phyloP scores from a whole-genome alignment of 2,888 invertebrate species.

The Thysanoteuthis rhombus region DNA sequence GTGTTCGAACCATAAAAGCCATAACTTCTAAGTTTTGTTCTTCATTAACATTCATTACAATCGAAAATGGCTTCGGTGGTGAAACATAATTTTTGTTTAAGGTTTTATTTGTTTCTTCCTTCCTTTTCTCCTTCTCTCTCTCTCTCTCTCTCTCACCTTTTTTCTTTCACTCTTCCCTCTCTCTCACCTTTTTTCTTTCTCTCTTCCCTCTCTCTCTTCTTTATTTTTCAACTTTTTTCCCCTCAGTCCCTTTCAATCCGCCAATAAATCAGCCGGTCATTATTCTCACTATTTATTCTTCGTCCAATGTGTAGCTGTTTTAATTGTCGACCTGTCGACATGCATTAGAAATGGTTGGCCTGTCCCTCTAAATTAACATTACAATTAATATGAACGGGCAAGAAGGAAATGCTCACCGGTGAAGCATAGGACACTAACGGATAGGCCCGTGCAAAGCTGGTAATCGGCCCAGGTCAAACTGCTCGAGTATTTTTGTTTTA shows the following conservation, averaged over 20 bases:
- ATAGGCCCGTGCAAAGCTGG: too few relatives aligned
- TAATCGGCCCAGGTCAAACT: too few relatives aligned
- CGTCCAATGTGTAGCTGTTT: not conserved
- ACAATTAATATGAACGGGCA: not conserved
- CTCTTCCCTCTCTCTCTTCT: too few relatives aligned
- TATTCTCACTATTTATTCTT: not conserved
- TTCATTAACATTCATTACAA: too few relatives aligned
- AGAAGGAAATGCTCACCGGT: not conserved
- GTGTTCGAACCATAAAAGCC: too few relatives aligned
- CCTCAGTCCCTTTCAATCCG: not conserved
- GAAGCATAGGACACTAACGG: not conserved
- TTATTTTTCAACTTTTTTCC: not conserved
- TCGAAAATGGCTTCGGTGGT: too few relatives aligned
- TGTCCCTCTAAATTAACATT: not conserved
- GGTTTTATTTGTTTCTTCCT: not conserved
- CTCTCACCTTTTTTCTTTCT: not conserved
- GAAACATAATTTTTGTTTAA: too few relatives aligned
- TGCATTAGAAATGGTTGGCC: not conserved
- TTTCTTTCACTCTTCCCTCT: not conserved
- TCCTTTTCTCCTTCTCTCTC: not conserved
- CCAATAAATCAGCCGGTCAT: not conserved
- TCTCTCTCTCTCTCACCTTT: too few relatives aligned
- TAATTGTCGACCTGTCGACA: slow-evolving; percentile 32
- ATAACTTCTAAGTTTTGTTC: too few relatives aligned
- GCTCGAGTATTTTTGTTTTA: too few relatives aligned